These are phyloP conservation scores for Sinelater perroti DNA, from an alignment of 2,888 invertebrate species.

Conservation along the genomic window DNA sequence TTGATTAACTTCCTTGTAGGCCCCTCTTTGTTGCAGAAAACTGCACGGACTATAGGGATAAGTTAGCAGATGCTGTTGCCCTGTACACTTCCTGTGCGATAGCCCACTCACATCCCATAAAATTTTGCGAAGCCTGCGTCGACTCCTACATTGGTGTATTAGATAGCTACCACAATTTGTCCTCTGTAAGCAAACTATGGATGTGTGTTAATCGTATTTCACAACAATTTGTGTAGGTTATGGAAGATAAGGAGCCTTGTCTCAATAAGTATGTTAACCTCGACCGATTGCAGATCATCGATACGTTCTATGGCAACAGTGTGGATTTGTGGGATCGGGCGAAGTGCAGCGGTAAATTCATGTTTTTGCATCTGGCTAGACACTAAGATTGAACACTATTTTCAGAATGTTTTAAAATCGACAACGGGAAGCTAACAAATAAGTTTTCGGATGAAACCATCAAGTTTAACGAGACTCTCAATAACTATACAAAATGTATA, in stretches of 20 bases:
- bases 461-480: constrained; percentile 62
- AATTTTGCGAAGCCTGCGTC: constrained; percentile 69
- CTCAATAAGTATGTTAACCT: constrained; percentile 67
- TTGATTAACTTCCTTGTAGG: background rate
- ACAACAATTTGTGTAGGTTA: constrained; percentile 42
- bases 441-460: constrained; percentile 63
- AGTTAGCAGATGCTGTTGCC: constrained; percentile 66
- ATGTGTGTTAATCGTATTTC: background rate
- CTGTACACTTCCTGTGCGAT: constrained; percentile 70
- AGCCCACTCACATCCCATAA: constrained; percentile 68
- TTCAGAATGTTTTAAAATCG: constrained; percentile 68
- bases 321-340: constrained; percentile 68
- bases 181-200: constrained; percentile 36
- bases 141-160: constrained; percentile 64
- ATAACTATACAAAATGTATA: constrained; percentile 62
- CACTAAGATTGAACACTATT: too few species aligned
- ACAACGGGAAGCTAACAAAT: constrained; percentile 57
- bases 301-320: constrained; percentile 66
- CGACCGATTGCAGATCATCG: constrained; percentile 70
- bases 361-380: too few species aligned
- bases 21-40: constrained; percentile 20
- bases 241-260: constrained; percentile 66
- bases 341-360: constrained; percentile 73
- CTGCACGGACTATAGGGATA: constrained; percentile 46
- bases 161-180: constrained; percentile 64